Evolutionary conservation across 1,140 invertebrate genomes (phyloP), one percentile per base, ranked within the genome.

Genomic region (Lucilia sericata): DNA sequence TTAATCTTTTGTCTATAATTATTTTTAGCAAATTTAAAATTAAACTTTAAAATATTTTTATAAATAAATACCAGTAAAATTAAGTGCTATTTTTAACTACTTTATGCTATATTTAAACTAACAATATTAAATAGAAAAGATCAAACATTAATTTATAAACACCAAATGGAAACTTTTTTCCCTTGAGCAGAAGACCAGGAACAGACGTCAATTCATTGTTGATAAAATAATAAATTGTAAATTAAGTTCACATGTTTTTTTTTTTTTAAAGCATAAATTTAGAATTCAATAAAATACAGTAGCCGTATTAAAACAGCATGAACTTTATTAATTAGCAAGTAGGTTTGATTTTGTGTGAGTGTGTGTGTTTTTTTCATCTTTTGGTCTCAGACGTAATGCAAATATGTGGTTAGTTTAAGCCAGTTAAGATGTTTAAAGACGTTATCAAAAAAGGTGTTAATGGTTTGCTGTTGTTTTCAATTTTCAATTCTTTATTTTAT

Each of bases 351-450:
- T 74, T 74, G 10, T 49, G 13, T 49, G 9, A 12, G 0, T 49
- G 5, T 49, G 2, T 49, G 9, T 75, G 8, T 74, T 12, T 12
- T 74, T 74, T 74, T 30, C 3, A n/a, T 30, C 3, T 30, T 30
- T 42, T 42, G 42, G 74, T 25, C 74, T 75, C 13, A 34, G n/a
- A 25, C 74, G 7, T 25, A 42, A 8, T 42, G 42, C 42, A 42
- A 42, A 42, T 42, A 42, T 42, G 34, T 36, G 36, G 36, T 21
- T 76, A 76, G 74, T 76, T 76, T 76, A 4, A 76, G 74, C 34
- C 74, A 76, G 74, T 76, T 76, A 76, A 76, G 10, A 42, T 19
- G 74, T 13, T 76, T 42, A 42, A 42, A 42, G 42, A 42, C 42
- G 42, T 42, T 42, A 42, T 42, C 5, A 3, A 42, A 34, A 34